Base-by-base conservation (phyloP, 2,113 vertebrate genomes). In the Pelecanus crispus region DNA sequence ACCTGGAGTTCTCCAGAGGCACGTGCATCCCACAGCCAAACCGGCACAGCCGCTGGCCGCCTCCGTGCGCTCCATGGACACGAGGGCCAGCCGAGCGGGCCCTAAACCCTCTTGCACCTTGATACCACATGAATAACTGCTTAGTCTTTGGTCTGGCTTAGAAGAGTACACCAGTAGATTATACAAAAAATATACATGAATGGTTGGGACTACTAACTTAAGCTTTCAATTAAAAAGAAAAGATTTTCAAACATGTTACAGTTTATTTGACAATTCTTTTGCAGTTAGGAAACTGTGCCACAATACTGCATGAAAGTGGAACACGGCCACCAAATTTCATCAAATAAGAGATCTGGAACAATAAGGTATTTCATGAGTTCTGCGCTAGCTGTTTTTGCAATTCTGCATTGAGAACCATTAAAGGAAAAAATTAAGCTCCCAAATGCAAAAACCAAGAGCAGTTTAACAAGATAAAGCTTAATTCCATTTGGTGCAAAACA, bases 21-120 rank as follows among this genome's bases (percentile, higher is more conserved):
- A 40, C 1, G 0, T 2, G 0, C 1, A 8, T 32, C 72, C 50
- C 42, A 15, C 31, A 4, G 81, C 78, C 59, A 42, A 49, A 59
- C 7, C 1, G 0, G 50, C 67, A 47, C 14, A 0, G 26, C 31
- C 2, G 1, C 12, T 2, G 0, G 16, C 34, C 5, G 8, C 16
- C n/a, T 47, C 65, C 1, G 0, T 2, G 26, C 1, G 0, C 55
- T 68, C 14, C 25, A 14, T 1, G 0, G 59, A 45, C 4, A 0
- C 1, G 0, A 59, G 14, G n/a, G 63, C 56, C 58, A 47, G 70
- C 21, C 3, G 1, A 28, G 44, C 9, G 1, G 53, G 45, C 65
- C 16, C 29, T 16, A 25, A 70, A 6, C 25, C 20, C 59, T 66
- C 73, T 0, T 3, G 52, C 62, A 85, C 36, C 91, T 82, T 17